Evolutionary conservation across 2,113 vertebrate species (phyloP).

Genomic region (Apistogramma diplotaenia): DNA sequence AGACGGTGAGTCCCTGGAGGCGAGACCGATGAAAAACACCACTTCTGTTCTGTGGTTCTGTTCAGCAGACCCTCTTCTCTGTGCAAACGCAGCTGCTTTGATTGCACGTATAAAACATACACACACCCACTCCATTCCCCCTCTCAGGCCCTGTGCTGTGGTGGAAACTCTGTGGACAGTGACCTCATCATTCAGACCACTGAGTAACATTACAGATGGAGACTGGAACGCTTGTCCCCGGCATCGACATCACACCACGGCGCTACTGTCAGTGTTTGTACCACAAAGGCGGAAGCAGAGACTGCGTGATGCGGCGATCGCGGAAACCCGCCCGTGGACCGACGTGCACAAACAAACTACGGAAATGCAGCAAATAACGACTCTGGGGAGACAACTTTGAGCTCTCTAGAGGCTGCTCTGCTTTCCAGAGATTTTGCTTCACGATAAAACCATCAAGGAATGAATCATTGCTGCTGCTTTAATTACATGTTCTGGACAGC

Average conservation of each 20-base stretch:
- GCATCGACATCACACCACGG: slow-evolving; percentile 13
- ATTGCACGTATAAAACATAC: not conserved
- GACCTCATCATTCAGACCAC: slow-evolving; percentile 60
- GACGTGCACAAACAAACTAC: not conserved
- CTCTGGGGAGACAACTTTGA: not conserved
- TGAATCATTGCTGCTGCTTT: not conserved
- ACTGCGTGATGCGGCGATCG: not conserved
- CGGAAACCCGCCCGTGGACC: not conserved
- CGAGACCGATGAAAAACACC: slow-evolving; percentile 52
- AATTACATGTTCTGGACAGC: not conserved
- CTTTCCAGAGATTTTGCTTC: not conserved
- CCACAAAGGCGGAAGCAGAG: not conserved
- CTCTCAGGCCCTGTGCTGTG: slow-evolving; percentile 27
- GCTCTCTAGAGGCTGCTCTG: not conserved
- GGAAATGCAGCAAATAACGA: not conserved
- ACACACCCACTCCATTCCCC: slow-evolving; percentile 15
- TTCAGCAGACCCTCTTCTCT: slow-evolving; percentile 27
- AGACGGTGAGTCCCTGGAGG: slow-evolving; percentile 51
- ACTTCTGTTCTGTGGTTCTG: slow-evolving; percentile 43
- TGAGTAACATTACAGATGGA: not conserved
- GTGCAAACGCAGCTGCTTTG: slow-evolving; percentile 39
- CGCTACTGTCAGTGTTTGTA: slow-evolving; percentile 4
- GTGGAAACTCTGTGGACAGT: slow-evolving; percentile 54
- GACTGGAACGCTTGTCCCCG: slow-evolving; percentile 35
- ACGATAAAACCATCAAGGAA: not conserved